Evolutionary conservation across 2,888 invertebrate genomes (phyloP), one percentile per base, ranked within the genome.

Genomic region (Chrysolina oricalcia): DNA sequence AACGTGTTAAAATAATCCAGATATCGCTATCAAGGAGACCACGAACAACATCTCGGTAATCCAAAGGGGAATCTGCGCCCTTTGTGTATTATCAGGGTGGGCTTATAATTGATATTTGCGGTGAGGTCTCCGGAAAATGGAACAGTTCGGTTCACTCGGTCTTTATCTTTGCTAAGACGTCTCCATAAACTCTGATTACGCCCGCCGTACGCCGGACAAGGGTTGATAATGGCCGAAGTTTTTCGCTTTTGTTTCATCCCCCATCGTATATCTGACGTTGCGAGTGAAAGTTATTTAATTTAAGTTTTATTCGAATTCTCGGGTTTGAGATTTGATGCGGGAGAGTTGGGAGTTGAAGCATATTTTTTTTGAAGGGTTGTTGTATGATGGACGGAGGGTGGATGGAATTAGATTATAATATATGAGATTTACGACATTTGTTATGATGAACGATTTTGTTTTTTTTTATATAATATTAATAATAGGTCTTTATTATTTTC

Each of bases 181-280:
- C 87, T 87, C 87, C 87, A 88, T 88, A 88, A 88, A 88, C 87
- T 86, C 87, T 87, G 87, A 88, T 87, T 88, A 88, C 85, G 81
- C 78, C 65, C 78, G 74, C 75, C 74, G 75, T 76, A 78, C 78
- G 72, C 63, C 76, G 73, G 71, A 76, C 77, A 70, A 81, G 81
- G 80, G 80, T 83, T 81, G 81, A 83, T 83, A 82, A 82, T 81
- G 80, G 82, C 80, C 78, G 81, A 85, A 84, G 79, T 83, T 84
- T 84, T 80, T 81, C 74, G 75, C 73, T 73, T 76, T 80, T 78
- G 78, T 80, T 78, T 70, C 77, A 72, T 75, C 73, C 77, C 75
- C 77, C 71, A 72, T 77, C 77, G 72, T 79, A 78, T 77, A 76
- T 73, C 75, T 78, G 75, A 71, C 75, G 71, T 50, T 68, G 69